phyloP scores from a whole-genome alignment of 2,797 vertebrate genomes.

The Centropyge bicolor region DNA sequence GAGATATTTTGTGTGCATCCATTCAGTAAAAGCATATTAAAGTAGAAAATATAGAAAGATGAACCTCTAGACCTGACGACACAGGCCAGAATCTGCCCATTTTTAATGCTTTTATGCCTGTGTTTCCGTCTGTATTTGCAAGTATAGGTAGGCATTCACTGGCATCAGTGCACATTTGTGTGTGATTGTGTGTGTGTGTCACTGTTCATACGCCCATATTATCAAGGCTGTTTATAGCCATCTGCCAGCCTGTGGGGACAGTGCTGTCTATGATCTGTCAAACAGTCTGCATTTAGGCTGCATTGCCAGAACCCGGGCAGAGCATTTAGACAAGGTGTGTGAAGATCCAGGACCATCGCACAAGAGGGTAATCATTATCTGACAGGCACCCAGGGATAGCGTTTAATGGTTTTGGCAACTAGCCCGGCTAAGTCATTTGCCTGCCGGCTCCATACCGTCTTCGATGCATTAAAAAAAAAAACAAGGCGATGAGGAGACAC shows the following conservation, averaged over 20 bases:
- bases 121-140: conserved; percentile 15
- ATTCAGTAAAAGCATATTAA: conserved; percentile 43
- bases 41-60: conserved; percentile 8
- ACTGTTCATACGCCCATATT: conserved; percentile 37
- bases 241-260: conserved; percentile 70
- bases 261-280: conserved; percentile 71
- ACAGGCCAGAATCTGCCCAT: not conserved
- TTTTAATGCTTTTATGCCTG: not conserved
- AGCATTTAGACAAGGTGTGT: conserved; percentile 76
- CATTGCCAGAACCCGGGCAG: conserved; percentile 61
- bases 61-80: conserved; percentile 11
- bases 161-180: conserved; percentile 9
- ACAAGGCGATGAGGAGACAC: conserved; percentile 27
- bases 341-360: conserved; percentile 66
- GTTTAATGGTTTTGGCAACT: conserved; percentile 74
- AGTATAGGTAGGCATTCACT: conserved; percentile 1
- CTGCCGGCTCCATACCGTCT: conserved; percentile 49
- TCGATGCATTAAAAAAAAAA: conserved; percentile 45
- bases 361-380: conserved; percentile 75
- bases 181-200: conserved; percentile 7
- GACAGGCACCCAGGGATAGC: conserved; percentile 68
- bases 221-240: conserved; percentile 58
- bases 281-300: conserved; percentile 66
- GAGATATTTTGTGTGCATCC: conserved; percentile 26
- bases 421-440: conserved; percentile 63